These are phyloP conservation scores for Drosophila bifasciata DNA, from an alignment of 1,140 invertebrate genomes.

Conservation along the genomic window DNA sequence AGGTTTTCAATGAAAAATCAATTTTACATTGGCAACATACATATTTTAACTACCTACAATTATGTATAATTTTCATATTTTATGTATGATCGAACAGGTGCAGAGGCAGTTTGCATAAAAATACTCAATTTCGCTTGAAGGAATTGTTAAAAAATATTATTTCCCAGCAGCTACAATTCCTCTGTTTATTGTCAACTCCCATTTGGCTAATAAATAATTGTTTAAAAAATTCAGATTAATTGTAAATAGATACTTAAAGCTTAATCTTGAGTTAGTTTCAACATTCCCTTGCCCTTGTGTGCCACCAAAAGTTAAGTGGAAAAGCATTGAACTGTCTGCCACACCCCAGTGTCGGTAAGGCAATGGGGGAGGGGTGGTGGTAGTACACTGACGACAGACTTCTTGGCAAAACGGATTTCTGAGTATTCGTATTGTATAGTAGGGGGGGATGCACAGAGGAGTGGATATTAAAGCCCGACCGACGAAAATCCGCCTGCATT, in stretches of 20 bases:
- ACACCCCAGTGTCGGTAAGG: constrained; percentile 54
- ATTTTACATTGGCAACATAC: no score
- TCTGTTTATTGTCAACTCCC: no score
- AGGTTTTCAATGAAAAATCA: no score
- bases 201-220: neutral
- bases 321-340: constrained; percentile 40
- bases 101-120: no score
- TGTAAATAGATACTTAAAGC: neutral
- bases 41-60: no score
- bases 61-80: no score
- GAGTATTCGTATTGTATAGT: constrained; percentile 66
- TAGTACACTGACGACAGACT: constrained; percentile 53
- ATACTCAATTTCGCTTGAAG: no score
- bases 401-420: constrained; percentile 71
- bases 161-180: no score
- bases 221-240: neutral
- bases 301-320: constrained; percentile 25
- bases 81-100: no score
- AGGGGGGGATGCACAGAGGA: constrained; percentile 21
- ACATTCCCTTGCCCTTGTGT: constrained; percentile 48
- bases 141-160: no score
- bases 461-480: constrained; percentile 64
- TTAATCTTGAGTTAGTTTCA: neutral
- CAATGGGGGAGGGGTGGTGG: neutral
- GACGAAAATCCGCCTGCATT: constrained; percentile 74